These are phyloP conservation scores for Peromyscus aztecus DNA, from an alignment of 2,797 vertebrate genomes.

Conservation along the genomic window DNA sequence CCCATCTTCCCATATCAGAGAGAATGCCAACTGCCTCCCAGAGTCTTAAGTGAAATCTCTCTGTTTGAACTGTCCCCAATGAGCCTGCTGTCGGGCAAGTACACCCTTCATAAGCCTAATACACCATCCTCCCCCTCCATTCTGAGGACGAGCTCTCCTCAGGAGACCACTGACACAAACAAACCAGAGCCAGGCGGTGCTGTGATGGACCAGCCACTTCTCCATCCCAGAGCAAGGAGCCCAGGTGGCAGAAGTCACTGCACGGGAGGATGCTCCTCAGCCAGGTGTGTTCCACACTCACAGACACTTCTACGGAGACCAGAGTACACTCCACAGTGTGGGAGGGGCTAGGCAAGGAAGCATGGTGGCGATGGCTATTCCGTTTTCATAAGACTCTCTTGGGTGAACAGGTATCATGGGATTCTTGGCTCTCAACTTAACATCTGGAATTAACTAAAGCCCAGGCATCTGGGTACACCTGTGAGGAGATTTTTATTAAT, in stretches of 20 bases:
- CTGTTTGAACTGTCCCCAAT: slow-evolving; percentile 30
- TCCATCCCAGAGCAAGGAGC: not conserved
- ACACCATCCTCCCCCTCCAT: slow-evolving; percentile 28
- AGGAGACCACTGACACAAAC: slow-evolving; percentile 36
- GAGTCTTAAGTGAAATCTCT: slow-evolving; percentile 66
- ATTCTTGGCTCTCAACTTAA: not conserved
- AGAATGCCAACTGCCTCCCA: slow-evolving; percentile 31
- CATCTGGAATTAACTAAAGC: not conserved
- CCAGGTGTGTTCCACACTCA: not conserved
- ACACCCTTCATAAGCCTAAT: slow-evolving; percentile 47
- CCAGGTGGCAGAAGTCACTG: not conserved
- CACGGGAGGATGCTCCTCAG: not conserved
- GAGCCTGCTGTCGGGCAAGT: slow-evolving; percentile 21
- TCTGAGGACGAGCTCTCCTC: not conserved
- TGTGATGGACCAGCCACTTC: not conserved
- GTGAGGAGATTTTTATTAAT: not conserved
- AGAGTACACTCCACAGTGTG: accelerated
- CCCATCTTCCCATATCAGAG: slow-evolving; percentile 45
- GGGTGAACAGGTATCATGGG: not conserved
- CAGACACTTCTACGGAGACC: not conserved
- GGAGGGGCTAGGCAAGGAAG: not conserved
- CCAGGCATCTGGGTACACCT: not conserved
- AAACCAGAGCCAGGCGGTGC: not conserved
- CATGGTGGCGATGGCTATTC: not conserved
- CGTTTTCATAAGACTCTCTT: too few species aligned